Percentiles rank a stretch among this genome's conserved stretches.
phyloP scores from a whole-genome alignment of 53 echinoderm and acorn worm species.

The Crossaster papposus region DNA sequence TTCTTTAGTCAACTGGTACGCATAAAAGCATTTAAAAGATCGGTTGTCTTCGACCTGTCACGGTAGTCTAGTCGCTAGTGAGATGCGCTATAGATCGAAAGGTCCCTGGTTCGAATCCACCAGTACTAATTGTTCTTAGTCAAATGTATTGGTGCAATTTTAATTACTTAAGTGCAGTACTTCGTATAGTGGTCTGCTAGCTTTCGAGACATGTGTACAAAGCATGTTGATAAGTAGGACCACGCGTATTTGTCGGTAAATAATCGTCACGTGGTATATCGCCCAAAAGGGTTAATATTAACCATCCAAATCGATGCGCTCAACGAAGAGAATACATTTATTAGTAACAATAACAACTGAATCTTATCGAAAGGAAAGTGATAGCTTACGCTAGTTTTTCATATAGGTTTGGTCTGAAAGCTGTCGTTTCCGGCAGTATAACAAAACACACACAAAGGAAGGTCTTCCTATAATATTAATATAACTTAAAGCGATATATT shows the following conservation, averaged over 20 bases:
- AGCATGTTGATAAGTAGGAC: background rate
- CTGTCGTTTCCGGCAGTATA: background rate
- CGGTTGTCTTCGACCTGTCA: too few relatives aligned
- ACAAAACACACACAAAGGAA: background rate
- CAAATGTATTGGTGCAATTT: too few relatives aligned
- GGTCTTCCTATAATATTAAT: background rate
- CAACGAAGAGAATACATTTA: background rate
- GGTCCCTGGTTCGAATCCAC: too few relatives aligned
- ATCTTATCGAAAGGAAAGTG: background rate
- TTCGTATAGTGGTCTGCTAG: too few relatives aligned
- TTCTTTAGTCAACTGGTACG: too few relatives aligned
- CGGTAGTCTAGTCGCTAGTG: too few relatives aligned
- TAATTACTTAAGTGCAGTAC: too few relatives aligned
- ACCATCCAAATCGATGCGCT: background rate
- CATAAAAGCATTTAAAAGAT: too few relatives aligned
- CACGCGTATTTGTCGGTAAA: background rate
- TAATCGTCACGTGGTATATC: background rate
- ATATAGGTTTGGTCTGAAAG: background rate
- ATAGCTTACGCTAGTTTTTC: background rate
- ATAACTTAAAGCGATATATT: background rate
- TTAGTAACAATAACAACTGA: background rate
- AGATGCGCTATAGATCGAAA: too few relatives aligned
- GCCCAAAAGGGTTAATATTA: background rate
- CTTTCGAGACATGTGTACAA: too few relatives aligned
- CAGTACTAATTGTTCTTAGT: too few relatives aligned